Conservation (phyloP, 2,113 vertebrate species). For the Muntiacus muntjak region DNA sequence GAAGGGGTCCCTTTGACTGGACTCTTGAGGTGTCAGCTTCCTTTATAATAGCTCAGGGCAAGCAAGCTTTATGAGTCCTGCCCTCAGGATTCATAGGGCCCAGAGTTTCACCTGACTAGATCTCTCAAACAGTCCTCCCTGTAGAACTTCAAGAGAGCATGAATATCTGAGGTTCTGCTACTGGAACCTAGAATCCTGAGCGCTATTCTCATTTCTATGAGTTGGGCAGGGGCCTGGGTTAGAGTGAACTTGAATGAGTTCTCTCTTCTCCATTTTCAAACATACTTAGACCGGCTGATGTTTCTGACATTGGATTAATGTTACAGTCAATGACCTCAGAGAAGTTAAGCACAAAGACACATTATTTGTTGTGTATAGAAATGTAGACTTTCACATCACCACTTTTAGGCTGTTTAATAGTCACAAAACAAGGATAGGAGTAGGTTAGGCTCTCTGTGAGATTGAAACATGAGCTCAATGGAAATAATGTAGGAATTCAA, state of each 20-base stretch:
- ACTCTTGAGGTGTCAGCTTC: background rate
- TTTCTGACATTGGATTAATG: background rate
- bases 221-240: background rate
- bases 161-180: too few relatives aligned
- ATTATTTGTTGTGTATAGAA: background rate
- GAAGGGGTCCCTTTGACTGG: too few relatives aligned
- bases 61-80: background rate
- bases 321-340: background rate
- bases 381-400: background rate
- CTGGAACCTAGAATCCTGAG: background rate
- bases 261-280: background rate
- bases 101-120: background rate
- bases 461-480: background rate
- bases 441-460: background rate
- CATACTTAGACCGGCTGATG: background rate
- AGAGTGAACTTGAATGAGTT: background rate
- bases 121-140: background rate
- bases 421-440: background rate
- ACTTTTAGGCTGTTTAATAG: background rate
- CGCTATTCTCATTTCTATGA: background rate
- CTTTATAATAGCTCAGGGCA: background rate
- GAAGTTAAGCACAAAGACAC: background rate
- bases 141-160: rapidly evolving
- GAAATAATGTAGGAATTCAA: background rate
- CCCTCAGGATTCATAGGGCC: background rate